phyloP scores from a whole-genome alignment of 1,140 invertebrate genomes.

The Drosophila hydei region DNA sequence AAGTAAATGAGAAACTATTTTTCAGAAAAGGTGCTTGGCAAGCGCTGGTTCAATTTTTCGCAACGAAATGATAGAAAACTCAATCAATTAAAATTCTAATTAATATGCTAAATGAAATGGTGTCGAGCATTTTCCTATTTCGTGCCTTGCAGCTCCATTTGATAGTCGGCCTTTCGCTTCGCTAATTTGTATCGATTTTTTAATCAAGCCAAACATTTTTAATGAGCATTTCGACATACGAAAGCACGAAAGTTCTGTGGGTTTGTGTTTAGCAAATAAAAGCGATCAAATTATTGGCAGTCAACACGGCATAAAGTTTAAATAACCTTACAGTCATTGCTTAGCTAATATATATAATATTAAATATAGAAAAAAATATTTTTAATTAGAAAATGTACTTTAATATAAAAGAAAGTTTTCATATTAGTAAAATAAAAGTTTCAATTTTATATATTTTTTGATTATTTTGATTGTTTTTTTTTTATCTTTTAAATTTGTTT shows the following conservation, averaged over 20 bases:
- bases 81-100: not conserved
- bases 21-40: conserved; percentile 34
- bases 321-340: too few species aligned
- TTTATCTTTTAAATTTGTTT: too few species aligned
- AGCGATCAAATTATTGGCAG: not conserved
- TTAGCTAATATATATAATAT: too few species aligned
- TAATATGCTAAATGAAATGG: conserved; percentile 1
- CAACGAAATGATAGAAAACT: not conserved
- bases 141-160: not conserved
- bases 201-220: conserved; percentile 35
- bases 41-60: conserved; percentile 14
- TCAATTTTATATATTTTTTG: too few species aligned
- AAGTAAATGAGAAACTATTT: not conserved
- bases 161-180: not conserved
- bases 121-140: too few species aligned
- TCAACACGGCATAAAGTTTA: too few species aligned
- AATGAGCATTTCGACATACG: conserved; percentile 35
- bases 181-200: conserved; percentile 44
- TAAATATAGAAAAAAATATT: too few species aligned
- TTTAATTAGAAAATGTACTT: too few species aligned
- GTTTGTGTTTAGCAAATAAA: not conserved
- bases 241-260: conserved; percentile 6
- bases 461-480: too few species aligned
- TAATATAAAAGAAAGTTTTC: too few species aligned
- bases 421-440: too few species aligned